These are phyloP conservation scores for Pelodiscus sinensis DNA, from an alignment of 2,113 vertebrate species.

Conservation along the genomic window DNA sequence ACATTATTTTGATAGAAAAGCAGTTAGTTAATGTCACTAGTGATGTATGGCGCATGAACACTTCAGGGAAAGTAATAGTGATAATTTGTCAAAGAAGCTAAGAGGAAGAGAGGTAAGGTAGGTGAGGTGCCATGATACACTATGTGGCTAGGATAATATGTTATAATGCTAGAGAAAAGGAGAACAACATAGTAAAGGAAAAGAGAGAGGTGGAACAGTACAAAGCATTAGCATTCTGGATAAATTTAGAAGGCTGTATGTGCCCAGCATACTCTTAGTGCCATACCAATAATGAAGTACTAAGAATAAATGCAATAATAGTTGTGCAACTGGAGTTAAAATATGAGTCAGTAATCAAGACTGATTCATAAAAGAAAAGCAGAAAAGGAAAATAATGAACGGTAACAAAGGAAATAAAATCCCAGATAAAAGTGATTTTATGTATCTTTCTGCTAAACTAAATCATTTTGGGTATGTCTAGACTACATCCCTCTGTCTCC, in stretches of 20 bases:
- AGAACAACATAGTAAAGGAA: slow-evolving; percentile 22
- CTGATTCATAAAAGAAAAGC: background rate
- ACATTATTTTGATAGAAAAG: slow-evolving; percentile 75
- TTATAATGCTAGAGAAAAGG: slow-evolving; percentile 24
- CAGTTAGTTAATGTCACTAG: slow-evolving; percentile 72
- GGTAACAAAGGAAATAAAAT: background rate
- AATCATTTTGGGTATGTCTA: background rate
- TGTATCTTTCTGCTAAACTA: background rate
- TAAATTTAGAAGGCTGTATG: background rate
- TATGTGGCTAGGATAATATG: slow-evolving; percentile 61
- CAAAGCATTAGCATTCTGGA: background rate
- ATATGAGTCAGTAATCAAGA: background rate
- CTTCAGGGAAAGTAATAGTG: slow-evolving; percentile 68
- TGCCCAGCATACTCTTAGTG: background rate
- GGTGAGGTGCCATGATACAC: slow-evolving; percentile 58
- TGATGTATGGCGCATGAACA: slow-evolving; percentile 66
- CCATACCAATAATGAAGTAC: background rate
- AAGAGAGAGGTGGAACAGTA: background rate
- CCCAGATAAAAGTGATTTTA: background rate
- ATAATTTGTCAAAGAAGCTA: slow-evolving; percentile 71
- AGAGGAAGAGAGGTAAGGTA: slow-evolving; percentile 57
- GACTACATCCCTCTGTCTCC: no score
- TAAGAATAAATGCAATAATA: background rate
- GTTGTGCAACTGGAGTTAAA: background rate
- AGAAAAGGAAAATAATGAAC: background rate